Evolutionary conservation across 92 coral and sea anemone species (phyloP).

Genomic region (Epizoanthus illoricatus): DNA sequence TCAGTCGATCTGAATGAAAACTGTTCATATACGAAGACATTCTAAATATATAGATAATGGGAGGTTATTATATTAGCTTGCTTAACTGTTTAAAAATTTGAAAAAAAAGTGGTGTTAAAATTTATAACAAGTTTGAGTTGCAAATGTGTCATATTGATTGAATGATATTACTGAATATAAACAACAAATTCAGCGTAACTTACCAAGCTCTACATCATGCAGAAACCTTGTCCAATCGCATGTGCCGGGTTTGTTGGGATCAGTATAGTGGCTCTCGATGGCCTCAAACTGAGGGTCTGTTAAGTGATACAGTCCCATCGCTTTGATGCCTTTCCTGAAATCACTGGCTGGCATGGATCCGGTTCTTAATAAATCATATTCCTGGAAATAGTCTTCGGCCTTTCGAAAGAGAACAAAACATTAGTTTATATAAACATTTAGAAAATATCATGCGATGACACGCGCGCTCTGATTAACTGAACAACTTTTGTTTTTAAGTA

Average conservation of each 20-base stretch:
- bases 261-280: constrained; percentile 11
- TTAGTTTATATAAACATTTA: neutral
- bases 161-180: neutral
- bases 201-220: constrained; percentile 34
- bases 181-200: neutral
- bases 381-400: constrained; percentile 31
- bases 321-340: constrained; percentile 20
- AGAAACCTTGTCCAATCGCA: constrained; percentile 23
- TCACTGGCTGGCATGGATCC: constrained; percentile 13
- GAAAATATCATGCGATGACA: no score
- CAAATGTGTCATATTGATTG: neutral
- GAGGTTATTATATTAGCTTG: no score
- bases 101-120: no score
- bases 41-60: no score
- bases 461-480: no score
- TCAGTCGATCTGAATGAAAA: no score
- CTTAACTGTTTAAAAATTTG: no score
- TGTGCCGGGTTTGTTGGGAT: neutral
- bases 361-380: constrained; percentile 7
- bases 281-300: constrained; percentile 14
- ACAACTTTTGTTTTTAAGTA: no score
- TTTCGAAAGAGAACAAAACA: neutral
- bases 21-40: no score
- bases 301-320: constrained; percentile 7
- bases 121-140: no score